Conservation (phyloP, 2,113 vertebrate species). For the Muntiacus reevesi region DNA sequence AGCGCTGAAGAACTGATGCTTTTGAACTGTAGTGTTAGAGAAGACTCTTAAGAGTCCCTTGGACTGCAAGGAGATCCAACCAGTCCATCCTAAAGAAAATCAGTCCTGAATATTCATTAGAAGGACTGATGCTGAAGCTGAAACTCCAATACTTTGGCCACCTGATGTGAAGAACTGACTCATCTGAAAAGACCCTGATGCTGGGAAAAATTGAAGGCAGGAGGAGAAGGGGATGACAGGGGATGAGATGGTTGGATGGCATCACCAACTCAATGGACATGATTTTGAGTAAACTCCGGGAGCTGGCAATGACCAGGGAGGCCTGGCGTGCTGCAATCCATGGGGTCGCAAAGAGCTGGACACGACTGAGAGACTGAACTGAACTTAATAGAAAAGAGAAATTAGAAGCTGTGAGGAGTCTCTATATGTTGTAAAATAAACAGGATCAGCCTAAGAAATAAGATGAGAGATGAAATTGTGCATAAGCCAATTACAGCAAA, state of each 20-base stretch:
- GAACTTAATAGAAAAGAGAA: not conserved
- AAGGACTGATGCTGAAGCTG: not conserved
- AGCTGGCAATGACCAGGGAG: not conserved
- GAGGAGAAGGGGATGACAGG: not conserved
- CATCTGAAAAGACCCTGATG: not conserved
- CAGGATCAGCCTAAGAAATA: not conserved
- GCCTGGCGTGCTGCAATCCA: not conserved
- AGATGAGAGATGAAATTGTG: not conserved
- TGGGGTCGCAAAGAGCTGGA: not conserved
- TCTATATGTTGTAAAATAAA: not conserved
- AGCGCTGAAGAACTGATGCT: fast-evolving
- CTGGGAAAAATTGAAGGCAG: not conserved
- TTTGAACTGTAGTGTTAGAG: not conserved
- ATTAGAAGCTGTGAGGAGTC: not conserved
- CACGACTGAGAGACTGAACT: not conserved
- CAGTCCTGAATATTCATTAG: not conserved
- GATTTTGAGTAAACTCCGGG: not conserved
- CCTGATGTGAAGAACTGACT: not conserved
- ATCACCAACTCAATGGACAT: not conserved
- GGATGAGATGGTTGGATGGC: not conserved
- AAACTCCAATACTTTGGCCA: not conserved
- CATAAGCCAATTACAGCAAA: not conserved
- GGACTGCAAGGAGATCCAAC: not conserved
- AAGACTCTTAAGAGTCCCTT: not conserved
- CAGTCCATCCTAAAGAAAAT: not conserved